Conservation (phyloP, 1,140 invertebrate genomes). For the Phenacoccus solenopsis region DNA sequence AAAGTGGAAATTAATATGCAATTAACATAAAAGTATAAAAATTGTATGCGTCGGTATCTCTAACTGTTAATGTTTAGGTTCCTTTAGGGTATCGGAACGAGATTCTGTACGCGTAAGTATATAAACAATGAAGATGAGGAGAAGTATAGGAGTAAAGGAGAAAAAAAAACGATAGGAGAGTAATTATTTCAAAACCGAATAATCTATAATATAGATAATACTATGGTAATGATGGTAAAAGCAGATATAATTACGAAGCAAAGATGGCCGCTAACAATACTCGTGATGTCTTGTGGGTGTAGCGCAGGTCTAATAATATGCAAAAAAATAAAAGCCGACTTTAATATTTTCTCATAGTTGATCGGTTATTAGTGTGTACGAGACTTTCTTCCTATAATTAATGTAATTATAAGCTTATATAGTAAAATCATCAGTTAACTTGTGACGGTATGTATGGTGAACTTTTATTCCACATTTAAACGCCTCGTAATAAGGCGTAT, state of each 20-base stretch:
- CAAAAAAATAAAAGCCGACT: constrained; percentile 14
- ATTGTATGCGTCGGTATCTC: too few species aligned
- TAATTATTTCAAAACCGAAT: constrained; percentile 17
- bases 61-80: not conserved
- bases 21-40: not conserved
- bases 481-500: too few species aligned
- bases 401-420: constrained; percentile 12
- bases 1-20: not conserved
- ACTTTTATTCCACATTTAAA: not conserved
- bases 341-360: constrained; percentile 14
- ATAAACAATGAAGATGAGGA: not conserved
- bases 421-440: constrained; percentile 15
- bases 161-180: not conserved
- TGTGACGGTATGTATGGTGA: not conserved
- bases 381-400: constrained; percentile 18
- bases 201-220: constrained; percentile 16
- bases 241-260: constrained; percentile 12
- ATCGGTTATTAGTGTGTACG: constrained; percentile 10
- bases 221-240: constrained; percentile 16
- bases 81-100: not conserved
- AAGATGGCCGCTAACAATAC: constrained; percentile 14
- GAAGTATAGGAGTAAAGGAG: not conserved
- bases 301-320: constrained; percentile 9
- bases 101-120: not conserved
- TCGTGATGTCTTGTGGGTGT: constrained; percentile 16